phyloP scores from a whole-genome alignment of 2,888 invertebrate species.

The Mesorhabditis belari region DNA sequence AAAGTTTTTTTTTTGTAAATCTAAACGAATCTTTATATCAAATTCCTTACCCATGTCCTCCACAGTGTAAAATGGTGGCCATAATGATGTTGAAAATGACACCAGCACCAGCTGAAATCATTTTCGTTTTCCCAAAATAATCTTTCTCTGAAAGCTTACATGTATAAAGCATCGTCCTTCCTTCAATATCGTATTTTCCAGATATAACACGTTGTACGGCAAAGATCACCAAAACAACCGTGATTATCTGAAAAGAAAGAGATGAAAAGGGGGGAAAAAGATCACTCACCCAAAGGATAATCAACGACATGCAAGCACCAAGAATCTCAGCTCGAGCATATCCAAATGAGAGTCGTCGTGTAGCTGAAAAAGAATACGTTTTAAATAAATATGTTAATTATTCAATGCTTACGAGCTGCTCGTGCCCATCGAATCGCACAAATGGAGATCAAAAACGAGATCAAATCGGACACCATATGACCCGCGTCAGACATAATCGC shows the following conservation, averaged over 20 bases:
- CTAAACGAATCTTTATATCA: background rate
- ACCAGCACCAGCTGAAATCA: slow-evolving; percentile 85
- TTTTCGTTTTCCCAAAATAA: slow-evolving; percentile 63
- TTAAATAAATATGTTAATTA: slow-evolving; percentile 1
- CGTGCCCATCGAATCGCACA: slow-evolving; percentile 79
- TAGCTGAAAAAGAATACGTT: slow-evolving; percentile 60
- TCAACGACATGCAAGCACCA: slow-evolving; percentile 64
- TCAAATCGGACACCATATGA: slow-evolving; percentile 90
- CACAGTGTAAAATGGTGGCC: slow-evolving; percentile 31
- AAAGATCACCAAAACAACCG: slow-evolving; percentile 84
- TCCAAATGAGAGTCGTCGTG: slow-evolving; percentile 76
- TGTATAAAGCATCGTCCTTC: background rate
- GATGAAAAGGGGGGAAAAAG: background rate
- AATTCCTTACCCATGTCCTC: slow-evolving; percentile 7
- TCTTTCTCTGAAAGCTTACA: background rate
- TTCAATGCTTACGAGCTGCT: slow-evolving; percentile 60
- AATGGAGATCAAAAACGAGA: slow-evolving; percentile 92
- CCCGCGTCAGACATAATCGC: slow-evolving; percentile 64
- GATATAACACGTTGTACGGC: slow-evolving; percentile 79
- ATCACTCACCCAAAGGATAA: slow-evolving; percentile 79
- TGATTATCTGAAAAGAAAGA: slow-evolving; percentile 60
- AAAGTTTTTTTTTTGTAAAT: too few relatives aligned
- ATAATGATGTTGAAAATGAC: slow-evolving; percentile 75
- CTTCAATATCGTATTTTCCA: slow-evolving; percentile 56
- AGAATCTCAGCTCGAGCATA: slow-evolving; percentile 73